Evolutionary conservation across 2,888 invertebrate species (phyloP), one percentile per base, ranked within the genome.

Genomic region (Melanostoma mellinum): DNA sequence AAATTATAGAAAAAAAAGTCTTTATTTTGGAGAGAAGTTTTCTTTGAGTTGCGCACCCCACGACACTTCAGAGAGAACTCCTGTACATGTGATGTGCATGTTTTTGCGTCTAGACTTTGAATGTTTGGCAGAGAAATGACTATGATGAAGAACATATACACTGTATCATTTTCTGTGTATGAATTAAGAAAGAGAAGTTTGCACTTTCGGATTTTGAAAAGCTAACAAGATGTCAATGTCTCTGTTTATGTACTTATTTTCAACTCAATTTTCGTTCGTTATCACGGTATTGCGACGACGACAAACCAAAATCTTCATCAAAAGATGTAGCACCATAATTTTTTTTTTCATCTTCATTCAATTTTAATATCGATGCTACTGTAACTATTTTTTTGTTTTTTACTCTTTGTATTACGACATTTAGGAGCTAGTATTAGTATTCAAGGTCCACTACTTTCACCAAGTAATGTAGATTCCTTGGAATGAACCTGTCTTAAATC

Each of bases 401-500:
- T 9, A 32, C 38, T 53, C 55, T 79, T 79, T 73, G 36, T 58
- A 6, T 3, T 40, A 6, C 35, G 53, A 50, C 33, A n/a, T 60
- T 61, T 48, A 32, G 33, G 33, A 20, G 38, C 36, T 3, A 76
- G 63, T 71, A 63, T 35, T 50, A 65, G 9, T n/a, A 53, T n/a
- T 35, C 36, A 32, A 48, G 46, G 58, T 73, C 58, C 53, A 67
- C 58, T 67, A 48, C 58, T 48, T 65, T 81, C 42, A 55, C 81
- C 76, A 76, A 76, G 81, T 81, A 81, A 76, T 67, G 76, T 60
- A 76, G 67, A 76, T 81, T 76, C 76, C 55, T 81, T 55, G 55
- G 76, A 81, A 72, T 72, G 76, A 81, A 81, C 76, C 67, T 76
- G 72, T 72, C 76, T 72, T 52, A 76, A 76, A 81, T 76, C 72